Percentiles rank a stretch among this genome's conserved stretches.
Conservation (phyloP, 2,797 vertebrate species). For the Artibeus lituratus region DNA sequence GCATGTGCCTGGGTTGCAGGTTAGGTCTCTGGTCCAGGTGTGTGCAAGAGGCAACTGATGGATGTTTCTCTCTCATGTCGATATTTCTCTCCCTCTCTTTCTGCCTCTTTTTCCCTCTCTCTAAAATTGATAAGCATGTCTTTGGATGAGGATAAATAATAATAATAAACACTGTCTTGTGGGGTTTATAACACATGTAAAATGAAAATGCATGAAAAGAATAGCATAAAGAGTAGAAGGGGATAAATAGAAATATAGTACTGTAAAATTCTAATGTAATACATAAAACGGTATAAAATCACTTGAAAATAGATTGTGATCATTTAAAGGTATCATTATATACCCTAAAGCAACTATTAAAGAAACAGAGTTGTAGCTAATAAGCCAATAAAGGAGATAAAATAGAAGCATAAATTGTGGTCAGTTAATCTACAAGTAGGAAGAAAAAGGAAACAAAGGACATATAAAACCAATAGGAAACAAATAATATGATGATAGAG, state of each 20-base stretch:
- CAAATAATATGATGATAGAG: not conserved
- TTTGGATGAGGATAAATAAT: too few species aligned
- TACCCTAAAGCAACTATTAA: not conserved
- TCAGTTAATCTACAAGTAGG: not conserved
- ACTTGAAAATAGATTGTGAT: not conserved
- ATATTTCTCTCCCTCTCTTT: too few species aligned
- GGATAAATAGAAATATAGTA: not conserved
- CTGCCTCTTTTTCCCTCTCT: too few species aligned
- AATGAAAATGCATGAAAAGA: not conserved
- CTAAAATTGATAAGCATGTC: too few species aligned
- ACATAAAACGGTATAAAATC: not conserved
- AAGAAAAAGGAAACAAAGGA: not conserved
- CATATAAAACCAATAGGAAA: not conserved
- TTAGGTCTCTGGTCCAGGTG: too few species aligned
- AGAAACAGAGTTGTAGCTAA: not conserved
- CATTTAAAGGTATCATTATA: not conserved
- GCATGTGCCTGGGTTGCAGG: too few species aligned
- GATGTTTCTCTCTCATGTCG: too few species aligned
- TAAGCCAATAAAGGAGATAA: slow-evolving; percentile 23
- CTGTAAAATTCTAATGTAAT: not conserved
- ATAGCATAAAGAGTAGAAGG: not conserved
- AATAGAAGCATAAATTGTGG: not conserved
- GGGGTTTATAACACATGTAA: not conserved
- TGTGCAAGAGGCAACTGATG: too few species aligned
- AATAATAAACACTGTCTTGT: not conserved